phyloP scores from a whole-genome alignment of 2,888 invertebrate genomes.

The Buathra laborator region DNA sequence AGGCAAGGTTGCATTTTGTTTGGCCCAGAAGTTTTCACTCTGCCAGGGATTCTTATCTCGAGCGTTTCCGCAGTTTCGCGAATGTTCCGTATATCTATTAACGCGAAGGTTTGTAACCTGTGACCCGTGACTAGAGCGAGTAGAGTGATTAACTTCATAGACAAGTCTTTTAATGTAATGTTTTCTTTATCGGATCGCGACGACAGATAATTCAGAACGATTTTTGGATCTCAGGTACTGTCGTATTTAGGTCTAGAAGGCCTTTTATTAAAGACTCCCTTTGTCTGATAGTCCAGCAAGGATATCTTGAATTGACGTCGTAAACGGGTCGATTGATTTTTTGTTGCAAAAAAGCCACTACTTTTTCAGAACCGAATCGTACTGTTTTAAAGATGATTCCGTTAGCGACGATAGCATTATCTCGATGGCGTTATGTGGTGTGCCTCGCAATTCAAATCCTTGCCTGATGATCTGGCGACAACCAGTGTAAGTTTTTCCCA shows the following conservation, averaged over 20 bases:
- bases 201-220: conserved; percentile 62
- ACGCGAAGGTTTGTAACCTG: no score
- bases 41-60: conserved; percentile 1
- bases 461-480: conserved; percentile 39
- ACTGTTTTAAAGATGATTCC: conserved; percentile 44
- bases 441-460: conserved; percentile 19
- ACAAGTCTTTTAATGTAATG: not conserved
- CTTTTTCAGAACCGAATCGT: conserved; percentile 30
- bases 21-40: no score
- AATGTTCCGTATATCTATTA: conserved; percentile 43
- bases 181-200: not conserved
- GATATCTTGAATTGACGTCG: not conserved
- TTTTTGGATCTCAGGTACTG: conserved; percentile 68
- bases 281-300: conserved; percentile 16
- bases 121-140: conserved; percentile 9
- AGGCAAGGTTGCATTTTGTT: conserved; percentile 53
- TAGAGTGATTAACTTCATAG: conserved; percentile 17
- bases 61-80: conserved; percentile 29
- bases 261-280: conserved; percentile 63
- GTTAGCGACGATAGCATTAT: conserved; percentile 45
- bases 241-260: conserved; percentile 66
- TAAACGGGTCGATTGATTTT: not conserved
- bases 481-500: conserved; percentile 36
- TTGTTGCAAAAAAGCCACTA: conserved; percentile 39
- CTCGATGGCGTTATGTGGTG: conserved; percentile 14